Evolutionary conservation across 1,140 invertebrate species (phyloP).

Genomic region (Adoxophyes honmai): DNA sequence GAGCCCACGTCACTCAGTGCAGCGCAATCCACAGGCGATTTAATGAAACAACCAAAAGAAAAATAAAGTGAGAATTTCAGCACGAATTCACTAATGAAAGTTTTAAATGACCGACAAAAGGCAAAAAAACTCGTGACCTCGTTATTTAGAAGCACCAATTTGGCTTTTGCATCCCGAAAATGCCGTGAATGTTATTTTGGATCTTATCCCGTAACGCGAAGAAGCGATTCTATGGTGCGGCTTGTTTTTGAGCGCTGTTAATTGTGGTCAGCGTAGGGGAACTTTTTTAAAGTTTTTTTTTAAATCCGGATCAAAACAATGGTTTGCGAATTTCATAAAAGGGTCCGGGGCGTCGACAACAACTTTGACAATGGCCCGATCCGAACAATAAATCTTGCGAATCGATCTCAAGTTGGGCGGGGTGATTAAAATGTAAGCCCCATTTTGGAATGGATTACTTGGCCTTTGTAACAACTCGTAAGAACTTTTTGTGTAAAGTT

Average conservation of each 20-base stretch:
- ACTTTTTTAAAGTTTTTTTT: constrained; percentile 60
- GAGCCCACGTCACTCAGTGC: background rate
- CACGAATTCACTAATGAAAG: constrained; percentile 70
- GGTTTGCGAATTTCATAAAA: constrained; percentile 57
- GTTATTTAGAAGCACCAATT: constrained; percentile 55
- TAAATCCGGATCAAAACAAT: constrained; percentile 64
- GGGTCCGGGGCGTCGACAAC: constrained; percentile 48
- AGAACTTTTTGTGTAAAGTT: background rate
- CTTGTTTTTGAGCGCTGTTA: constrained; percentile 10
- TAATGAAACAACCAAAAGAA: constrained; percentile 51
- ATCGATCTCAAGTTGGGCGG: constrained; percentile 37
- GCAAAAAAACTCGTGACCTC: constrained; percentile 57
- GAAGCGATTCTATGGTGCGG: background rate
- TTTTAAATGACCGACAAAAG: constrained; percentile 67
- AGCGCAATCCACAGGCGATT: constrained; percentile 22
- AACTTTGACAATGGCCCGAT: constrained; percentile 52
- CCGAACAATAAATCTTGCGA: constrained; percentile 66
- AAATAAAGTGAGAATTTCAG: constrained; percentile 51
- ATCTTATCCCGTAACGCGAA: background rate
- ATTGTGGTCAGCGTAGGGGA: constrained; percentile 33
- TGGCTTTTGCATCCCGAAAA: constrained; percentile 32
- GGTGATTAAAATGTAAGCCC: constrained; percentile 15
- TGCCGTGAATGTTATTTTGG: background rate
- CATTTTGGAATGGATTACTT: constrained; percentile 3
- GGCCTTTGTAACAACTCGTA: background rate